Evolutionary conservation across 1,140 invertebrate genomes (phyloP).

Genomic region (Drosophila gunungcola): DNA sequence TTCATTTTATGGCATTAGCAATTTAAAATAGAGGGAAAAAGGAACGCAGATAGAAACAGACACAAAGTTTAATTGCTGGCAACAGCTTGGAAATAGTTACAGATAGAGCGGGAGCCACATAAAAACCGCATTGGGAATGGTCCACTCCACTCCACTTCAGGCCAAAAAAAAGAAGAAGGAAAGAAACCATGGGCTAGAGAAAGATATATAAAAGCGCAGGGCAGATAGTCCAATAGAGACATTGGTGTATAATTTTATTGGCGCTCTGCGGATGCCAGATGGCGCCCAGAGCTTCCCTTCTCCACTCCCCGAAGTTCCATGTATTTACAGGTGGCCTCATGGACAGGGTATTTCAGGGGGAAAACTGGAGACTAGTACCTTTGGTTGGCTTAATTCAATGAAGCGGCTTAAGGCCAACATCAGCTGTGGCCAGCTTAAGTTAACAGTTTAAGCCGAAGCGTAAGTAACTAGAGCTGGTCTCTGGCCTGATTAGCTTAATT

Average conservation of each 20-base stretch:
- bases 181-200: constrained; percentile 11
- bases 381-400: constrained; percentile 77
- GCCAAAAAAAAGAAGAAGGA: constrained; percentile 5
- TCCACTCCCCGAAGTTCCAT: constrained; percentile 24
- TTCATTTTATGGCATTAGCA: constrained; percentile 70
- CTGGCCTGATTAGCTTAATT: constrained; percentile 50
- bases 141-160: neutral
- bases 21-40: constrained; percentile 33
- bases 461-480: constrained; percentile 39
- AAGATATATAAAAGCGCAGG: constrained; percentile 15
- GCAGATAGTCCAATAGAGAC: constrained; percentile 64
- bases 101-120: constrained; percentile 36
- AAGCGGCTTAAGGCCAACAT: constrained; percentile 53
- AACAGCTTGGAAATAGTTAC: constrained; percentile 70
- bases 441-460: constrained; percentile 40
- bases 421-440: constrained; percentile 48
- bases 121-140: constrained; percentile 53
- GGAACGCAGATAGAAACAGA: constrained; percentile 35
- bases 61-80: constrained; percentile 71
- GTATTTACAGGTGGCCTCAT: constrained; percentile 49
- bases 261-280: constrained; percentile 67
- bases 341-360: neutral
- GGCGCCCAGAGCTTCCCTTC: constrained; percentile 22
- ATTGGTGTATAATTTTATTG: constrained; percentile 79
- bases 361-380: neutral